A percentile compares a stretch with the other conserved stretches of the same genome.
Conservation (phyloP, 2,888 invertebrate species). For the Homarus gammarus region DNA sequence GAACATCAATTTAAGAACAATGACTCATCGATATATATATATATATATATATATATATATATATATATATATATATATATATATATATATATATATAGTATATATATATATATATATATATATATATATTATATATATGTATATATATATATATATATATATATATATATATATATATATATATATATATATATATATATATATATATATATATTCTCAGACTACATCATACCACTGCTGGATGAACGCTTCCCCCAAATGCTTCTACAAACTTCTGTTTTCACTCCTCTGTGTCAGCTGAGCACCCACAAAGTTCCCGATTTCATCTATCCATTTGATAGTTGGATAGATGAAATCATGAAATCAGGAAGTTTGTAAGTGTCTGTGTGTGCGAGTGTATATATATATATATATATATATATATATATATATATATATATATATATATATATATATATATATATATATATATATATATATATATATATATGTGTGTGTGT, state of each 20-base stretch:
- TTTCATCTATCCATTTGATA: background rate
- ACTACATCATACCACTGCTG: too few species aligned
- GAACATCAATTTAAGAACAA: background rate
- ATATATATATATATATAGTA: background rate
- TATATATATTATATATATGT: too few species aligned
- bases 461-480: conserved; percentile 37
- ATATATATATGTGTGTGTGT: conserved; percentile 19
- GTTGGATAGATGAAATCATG: background rate
- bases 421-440: background rate
- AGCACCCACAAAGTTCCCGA: too few species aligned
- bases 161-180: too few species aligned
- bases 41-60: conserved; percentile 39
- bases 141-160: conserved; percentile 28
- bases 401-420: background rate
- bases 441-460: conserved; percentile 14
- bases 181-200: too few species aligned
- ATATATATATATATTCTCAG: too few species aligned
- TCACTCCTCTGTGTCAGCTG: too few species aligned
- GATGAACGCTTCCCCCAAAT: too few species aligned
- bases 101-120: too few species aligned
- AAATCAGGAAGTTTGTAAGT: background rate
- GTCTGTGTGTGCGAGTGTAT: background rate
- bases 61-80: conserved; percentile 28
- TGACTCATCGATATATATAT: conserved; percentile 18
- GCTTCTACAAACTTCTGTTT: too few species aligned